A percentile compares a stretch with the other conserved stretches of the same genome.
Conservation (phyloP, 64 coral and sea anemone species). For the Orbicella faveolata region DNA sequence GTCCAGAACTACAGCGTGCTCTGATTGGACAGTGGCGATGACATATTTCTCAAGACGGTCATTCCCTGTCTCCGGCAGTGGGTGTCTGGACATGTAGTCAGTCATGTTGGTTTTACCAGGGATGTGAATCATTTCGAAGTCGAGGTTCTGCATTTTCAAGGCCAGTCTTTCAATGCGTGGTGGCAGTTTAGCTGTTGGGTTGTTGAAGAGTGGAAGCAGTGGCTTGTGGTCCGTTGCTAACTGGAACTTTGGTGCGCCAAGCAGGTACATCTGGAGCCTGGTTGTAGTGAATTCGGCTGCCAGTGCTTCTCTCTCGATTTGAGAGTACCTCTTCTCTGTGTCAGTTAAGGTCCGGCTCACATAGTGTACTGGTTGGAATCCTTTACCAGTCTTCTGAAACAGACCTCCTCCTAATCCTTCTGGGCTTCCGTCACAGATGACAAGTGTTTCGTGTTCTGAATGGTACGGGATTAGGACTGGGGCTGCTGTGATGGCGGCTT, state of each 20-base stretch:
- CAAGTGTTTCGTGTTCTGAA: too few species aligned
- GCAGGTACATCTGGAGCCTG: conserved; percentile 60
- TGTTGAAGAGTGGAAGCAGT: conserved; percentile 54
- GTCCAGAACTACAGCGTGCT: conserved; percentile 53
- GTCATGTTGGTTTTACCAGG: too few species aligned
- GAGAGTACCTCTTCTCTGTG: conserved; percentile 35
- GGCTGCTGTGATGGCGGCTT: conserved; percentile 30
- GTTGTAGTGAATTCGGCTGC: conserved; percentile 50
- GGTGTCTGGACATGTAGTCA: too few species aligned
- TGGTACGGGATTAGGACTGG: conserved; percentile 44
- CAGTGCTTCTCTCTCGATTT: conserved; percentile 44
- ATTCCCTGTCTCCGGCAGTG: too few species aligned
- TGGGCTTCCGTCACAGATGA: conserved; percentile 59
- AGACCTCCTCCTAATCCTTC: conserved; percentile 47
- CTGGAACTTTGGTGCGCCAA: conserved; percentile 38
- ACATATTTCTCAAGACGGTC: conserved; percentile 47
- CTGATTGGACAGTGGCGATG: conserved; percentile 17
- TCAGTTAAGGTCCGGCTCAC: conserved; percentile 56
- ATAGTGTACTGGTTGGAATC: conserved; percentile 52
- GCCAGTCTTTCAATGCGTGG: too few species aligned
- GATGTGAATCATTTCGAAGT: too few species aligned
- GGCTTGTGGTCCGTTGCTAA: conserved; percentile 64
- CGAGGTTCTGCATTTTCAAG: too few species aligned
- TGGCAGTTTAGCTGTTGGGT: conserved; percentile 50
- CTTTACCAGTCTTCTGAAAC: conserved; percentile 39